phyloP scores from a whole-genome alignment of 2,888 invertebrate genomes.

The Leistus spinibarbis region DNA sequence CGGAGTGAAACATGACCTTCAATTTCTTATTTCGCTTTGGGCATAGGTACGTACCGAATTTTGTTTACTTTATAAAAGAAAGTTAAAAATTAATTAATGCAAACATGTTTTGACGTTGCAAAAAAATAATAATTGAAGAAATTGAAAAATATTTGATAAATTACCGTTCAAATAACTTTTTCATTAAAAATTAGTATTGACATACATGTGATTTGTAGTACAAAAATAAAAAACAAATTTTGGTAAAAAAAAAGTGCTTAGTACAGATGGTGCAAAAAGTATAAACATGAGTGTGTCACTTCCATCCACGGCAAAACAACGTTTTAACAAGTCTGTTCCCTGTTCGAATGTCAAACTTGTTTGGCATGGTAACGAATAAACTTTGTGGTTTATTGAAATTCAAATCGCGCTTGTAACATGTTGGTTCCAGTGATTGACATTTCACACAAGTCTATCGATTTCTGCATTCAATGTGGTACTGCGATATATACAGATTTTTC shows the following conservation, averaged over 20 bases:
- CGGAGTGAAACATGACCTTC: too few species aligned
- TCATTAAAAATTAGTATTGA: constrained; percentile 17
- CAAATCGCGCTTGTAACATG: constrained; percentile 34
- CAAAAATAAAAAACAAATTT: constrained; percentile 1
- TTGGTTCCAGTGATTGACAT: constrained; percentile 26
- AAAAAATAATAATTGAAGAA: neutral
- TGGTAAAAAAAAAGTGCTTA: constrained; percentile 21
- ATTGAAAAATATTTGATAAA: neutral
- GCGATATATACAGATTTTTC: neutral
- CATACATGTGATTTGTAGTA: neutral
- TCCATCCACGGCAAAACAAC: constrained; percentile 17
- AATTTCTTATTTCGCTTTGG: too few species aligned
- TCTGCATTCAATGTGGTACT: neutral
- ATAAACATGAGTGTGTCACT: neutral
- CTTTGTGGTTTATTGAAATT: constrained; percentile 36
- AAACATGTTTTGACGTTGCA: neutral
- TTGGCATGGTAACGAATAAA: constrained; percentile 30
- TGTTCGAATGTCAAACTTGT: constrained; percentile 31
- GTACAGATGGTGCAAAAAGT: constrained; percentile 14
- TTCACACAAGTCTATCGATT: constrained; percentile 12
- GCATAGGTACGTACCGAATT: too few species aligned
- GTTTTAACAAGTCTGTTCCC: constrained; percentile 19
- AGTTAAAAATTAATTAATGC: neutral
- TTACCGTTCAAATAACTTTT: constrained; percentile 1
- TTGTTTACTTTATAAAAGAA: too few species aligned